Base-by-base conservation (phyloP, 1,140 invertebrate genomes). In the Conus betulinus region DNA sequence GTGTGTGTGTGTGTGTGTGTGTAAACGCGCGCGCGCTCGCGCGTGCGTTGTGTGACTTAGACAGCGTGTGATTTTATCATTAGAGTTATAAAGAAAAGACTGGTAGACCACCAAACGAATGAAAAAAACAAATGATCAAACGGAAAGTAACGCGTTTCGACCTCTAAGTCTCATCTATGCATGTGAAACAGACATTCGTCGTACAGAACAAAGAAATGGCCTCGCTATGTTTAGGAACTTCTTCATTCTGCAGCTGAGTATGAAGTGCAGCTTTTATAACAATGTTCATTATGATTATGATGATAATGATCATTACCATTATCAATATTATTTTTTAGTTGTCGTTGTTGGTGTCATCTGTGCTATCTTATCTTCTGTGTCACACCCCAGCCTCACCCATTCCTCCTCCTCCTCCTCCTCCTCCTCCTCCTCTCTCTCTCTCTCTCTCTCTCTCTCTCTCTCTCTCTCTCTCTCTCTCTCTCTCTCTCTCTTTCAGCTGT, bases 151-250 rank as follows among this genome's bases (percentile, higher is more conserved):
- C n/a, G n/a, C n/a, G n/a, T n/a, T n/a, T n/a, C n/a, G n/a, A n/a
- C n/a, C n/a, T n/a, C n/a, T n/a, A n/a, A 17, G 89, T 89, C 3
- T 74, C 86, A 5, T 90, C 91, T 8, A n/a, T 27, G 17, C 15
- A 10, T 8, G 78, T 39, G 17, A n/a, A 74, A 15, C 6, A 23
- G 27, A 81, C 10, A 39, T 6, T 7, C 25, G 10, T 8, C 10
- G 78, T 81, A 5, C 13, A 7, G 7, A n/a, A 74, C 10, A 74
- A 6, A 15, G 8, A 81, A 4, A 4, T 85, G 10, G 51, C n/a
- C n/a, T n/a, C n/a, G n/a, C n/a, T n/a, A n/a, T n/a, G n/a, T n/a
- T n/a, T n/a, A n/a, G n/a, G n/a, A n/a, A n/a, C n/a, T n/a, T n/a
- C n/a, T n/a, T n/a, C n/a, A n/a, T n/a, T n/a, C n/a, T 85, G n/a